A percentile compares a stretch with the other conserved stretches of the same genome.
These are phyloP conservation scores for Lithosia quadra DNA, from an alignment of 2,888 invertebrate genomes.

Conservation along the genomic window DNA sequence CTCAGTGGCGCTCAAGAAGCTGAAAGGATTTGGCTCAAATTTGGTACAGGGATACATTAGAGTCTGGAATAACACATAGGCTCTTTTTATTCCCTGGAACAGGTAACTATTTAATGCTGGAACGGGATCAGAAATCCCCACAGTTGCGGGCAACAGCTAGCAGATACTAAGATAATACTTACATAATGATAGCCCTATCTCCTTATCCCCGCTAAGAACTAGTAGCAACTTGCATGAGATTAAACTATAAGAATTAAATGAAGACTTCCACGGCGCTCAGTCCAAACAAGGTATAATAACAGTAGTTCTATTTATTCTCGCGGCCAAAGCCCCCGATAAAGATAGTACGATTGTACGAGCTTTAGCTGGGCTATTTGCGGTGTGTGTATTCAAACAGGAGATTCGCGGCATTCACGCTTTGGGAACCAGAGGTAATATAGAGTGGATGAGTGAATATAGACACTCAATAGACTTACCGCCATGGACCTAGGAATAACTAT, in stretches of 20 bases:
- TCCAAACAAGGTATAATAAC: conserved; percentile 55
- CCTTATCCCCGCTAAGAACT: neutral
- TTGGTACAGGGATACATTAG: too few species aligned
- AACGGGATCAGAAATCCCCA: too few species aligned
- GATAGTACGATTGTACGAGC: conserved; percentile 22
- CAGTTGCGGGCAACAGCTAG: too few species aligned
- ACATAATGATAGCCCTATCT: neutral
- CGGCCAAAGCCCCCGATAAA: conserved; percentile 39
- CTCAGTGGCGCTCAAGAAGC: too few species aligned
- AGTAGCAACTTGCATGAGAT: conserved; percentile 8
- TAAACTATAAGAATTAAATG: conserved; percentile 16
- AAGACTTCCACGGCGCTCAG: conserved; percentile 23
- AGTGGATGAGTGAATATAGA: conserved; percentile 2
- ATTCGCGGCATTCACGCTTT: conserved; percentile 15
- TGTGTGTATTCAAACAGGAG: conserved; percentile 20
- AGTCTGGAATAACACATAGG: too few species aligned
- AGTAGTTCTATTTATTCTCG: conserved; percentile 53
- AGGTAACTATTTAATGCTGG: too few species aligned
- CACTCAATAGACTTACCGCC: neutral
- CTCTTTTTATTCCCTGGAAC: too few species aligned
- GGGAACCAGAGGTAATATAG: conserved; percentile 12
- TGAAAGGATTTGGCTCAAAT: too few species aligned
- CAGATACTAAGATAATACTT: neutral
- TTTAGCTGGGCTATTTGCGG: conserved; percentile 19
- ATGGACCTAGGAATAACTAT: too few species aligned